These are phyloP conservation scores for Prunella strophiata DNA, from an alignment of 2,797 vertebrate species.

Conservation along the genomic window DNA sequence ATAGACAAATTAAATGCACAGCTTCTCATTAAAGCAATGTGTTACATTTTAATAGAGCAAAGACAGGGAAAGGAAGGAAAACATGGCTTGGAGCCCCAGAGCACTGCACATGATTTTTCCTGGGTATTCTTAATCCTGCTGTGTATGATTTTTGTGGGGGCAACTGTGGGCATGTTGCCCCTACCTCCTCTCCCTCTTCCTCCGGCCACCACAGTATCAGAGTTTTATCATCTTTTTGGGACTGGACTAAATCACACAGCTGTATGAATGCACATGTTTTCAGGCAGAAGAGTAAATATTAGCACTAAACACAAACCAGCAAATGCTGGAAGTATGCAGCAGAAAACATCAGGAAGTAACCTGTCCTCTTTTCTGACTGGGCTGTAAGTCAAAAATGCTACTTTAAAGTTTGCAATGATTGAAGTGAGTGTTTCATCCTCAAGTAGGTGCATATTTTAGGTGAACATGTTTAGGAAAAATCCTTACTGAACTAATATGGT, in stretches of 20 bases:
- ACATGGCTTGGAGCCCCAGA: background rate
- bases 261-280: background rate
- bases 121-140: background rate
- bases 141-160: background rate
- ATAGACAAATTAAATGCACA: background rate
- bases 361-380: background rate
- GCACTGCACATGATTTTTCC: background rate
- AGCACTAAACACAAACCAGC: background rate
- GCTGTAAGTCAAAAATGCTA: background rate
- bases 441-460: background rate
- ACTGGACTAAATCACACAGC: background rate
- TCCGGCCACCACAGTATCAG: background rate
- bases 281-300: background rate
- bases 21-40: background rate
- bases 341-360: background rate
- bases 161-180: background rate
- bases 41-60: accelerated
- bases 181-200: background rate
- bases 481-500: background rate
- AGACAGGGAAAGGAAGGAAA: background rate
- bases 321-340: background rate
- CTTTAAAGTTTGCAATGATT: background rate
- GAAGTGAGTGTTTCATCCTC: background rate
- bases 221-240: background rate
- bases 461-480: background rate